phyloP scores from a whole-genome alignment of 2,113 vertebrate genomes.

The Nettapus auritus region DNA sequence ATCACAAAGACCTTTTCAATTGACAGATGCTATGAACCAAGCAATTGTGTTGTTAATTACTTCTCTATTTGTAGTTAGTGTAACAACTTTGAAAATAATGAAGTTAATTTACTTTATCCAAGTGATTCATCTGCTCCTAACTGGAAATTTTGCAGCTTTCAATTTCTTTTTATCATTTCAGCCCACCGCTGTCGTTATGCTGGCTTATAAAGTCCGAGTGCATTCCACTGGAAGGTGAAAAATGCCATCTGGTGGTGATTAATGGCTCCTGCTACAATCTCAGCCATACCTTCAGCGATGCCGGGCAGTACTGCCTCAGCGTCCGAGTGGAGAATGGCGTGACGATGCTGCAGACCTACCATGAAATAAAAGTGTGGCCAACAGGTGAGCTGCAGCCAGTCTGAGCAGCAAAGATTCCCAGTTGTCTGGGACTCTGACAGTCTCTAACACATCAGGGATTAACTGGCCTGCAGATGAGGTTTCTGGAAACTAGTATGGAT shows the following conservation, averaged over 20 bases:
- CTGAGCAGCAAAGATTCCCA: background rate
- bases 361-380: slow-evolving; percentile 78
- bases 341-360: slow-evolving; percentile 84
- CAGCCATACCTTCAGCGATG: slow-evolving; percentile 80
- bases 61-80: background rate
- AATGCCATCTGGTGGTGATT: slow-evolving; percentile 82
- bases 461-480: background rate
- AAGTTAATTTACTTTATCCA: background rate
- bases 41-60: background rate
- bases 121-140: background rate
- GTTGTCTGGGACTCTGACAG: background rate
- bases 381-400: slow-evolving; percentile 72
- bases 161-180: slow-evolving; percentile 10
- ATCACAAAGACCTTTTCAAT: background rate
- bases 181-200: slow-evolving; percentile 85
- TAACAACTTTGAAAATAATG: no score
- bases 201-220: slow-evolving; percentile 87
- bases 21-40: background rate
- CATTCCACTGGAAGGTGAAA: slow-evolving; percentile 52
- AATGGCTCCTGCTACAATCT: slow-evolving; percentile 79
- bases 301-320: slow-evolving; percentile 85
- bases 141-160: background rate
- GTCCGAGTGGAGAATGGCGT: slow-evolving; percentile 80
- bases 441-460: accelerated
- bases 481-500: background rate